Evolutionary conservation across 2,888 invertebrate species (phyloP), one percentile per base, ranked within the genome.

Genomic region (Apotomis capreana): DNA sequence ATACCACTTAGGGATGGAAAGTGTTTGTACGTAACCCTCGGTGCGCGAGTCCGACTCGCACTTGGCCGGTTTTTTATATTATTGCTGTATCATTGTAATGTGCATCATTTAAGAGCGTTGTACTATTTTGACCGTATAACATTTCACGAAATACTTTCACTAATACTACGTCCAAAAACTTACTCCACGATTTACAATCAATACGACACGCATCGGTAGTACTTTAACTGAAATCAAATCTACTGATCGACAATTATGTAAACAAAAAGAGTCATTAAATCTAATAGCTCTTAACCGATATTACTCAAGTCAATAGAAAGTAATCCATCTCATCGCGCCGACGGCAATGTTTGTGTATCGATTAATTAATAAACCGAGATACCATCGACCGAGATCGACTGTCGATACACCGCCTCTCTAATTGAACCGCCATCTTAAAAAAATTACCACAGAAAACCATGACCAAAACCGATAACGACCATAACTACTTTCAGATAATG

Each of bases 331-430:
- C 81, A 88, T 87, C 88, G 84, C 80, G 75, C 87, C 86, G 92
- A 91, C 89, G 92, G 91, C 90, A 86, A 87, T 92, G 92, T 93
- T 93, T 93, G 92, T 92, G 89, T 91, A 92, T 91, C 91, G 92
- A 93, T 92, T 92, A 92, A 93, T 92, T 93, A 93, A 92, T 93
- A 92, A 92, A 91, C 90, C 89, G 89, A 87, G 87, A 84, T 84
- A 87, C 84, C 84, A 86, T 90, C 91, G 89, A 87, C 87, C 86
- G 88, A 88, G 86, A 88, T 87, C 81, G 84, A 84, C 81, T 84
- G 86, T 86, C 88, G 90, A 89, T 90, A 90, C 88, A 86, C 89
- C 89, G 89, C 85, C 90, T 90, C 89, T 90, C 91, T 92, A 92
- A 92, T 92, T 92, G 92, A 92, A 89, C 89, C 90, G 87, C 86